phyloP scores from a whole-genome alignment of 2,797 vertebrate genomes.

The Molossus alvarezi region DNA sequence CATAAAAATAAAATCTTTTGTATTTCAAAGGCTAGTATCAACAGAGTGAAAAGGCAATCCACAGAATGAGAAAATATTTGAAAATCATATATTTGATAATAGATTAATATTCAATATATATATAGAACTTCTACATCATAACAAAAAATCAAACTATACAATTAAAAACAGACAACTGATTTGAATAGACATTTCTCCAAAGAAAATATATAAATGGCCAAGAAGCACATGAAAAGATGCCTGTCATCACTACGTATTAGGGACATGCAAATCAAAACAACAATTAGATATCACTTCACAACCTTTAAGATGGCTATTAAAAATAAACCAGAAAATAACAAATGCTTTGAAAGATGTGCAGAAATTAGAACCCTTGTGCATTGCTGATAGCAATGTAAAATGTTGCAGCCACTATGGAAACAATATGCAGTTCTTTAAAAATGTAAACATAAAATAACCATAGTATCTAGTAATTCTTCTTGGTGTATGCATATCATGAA shows the following conservation, averaged over 20 bases:
- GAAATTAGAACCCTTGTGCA: background rate
- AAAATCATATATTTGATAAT: background rate
- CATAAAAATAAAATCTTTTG: background rate
- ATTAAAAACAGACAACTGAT: background rate
- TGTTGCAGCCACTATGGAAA: background rate
- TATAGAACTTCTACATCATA: background rate
- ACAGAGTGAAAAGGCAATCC: background rate
- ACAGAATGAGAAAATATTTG: background rate
- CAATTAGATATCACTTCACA: background rate
- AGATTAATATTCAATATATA: background rate
- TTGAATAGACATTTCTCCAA: background rate
- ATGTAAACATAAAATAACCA: background rate
- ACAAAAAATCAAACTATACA: background rate
- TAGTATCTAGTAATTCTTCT: slow-evolving; percentile 1
- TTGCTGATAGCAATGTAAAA: background rate
- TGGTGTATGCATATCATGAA: background rate
- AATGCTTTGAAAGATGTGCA: background rate
- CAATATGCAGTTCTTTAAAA: background rate
- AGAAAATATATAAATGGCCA: background rate
- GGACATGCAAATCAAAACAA: background rate
- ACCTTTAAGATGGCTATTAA: background rate
- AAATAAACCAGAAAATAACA: background rate
- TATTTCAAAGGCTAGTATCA: slow-evolving; percentile 4
- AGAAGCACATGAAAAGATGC: background rate
- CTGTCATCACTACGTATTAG: background rate